Base-by-base conservation (phyloP, 2,888 invertebrate genomes). In the Acrobasis repandana region DNA sequence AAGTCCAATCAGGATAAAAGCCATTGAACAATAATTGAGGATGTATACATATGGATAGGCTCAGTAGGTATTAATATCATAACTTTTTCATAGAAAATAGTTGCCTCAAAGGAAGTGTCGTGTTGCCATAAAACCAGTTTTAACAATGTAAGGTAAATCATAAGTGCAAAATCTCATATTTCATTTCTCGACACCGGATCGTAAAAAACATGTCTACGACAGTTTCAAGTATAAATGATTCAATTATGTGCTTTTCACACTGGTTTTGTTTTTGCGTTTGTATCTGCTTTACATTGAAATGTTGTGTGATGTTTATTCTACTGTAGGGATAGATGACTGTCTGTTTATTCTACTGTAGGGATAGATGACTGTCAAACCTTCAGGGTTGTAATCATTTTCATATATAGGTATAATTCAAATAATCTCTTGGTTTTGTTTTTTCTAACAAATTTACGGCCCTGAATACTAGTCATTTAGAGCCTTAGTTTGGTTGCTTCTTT, bases 41-140 rank as follows among this genome's bases (percentile, higher is more conserved):
- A 79, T 77, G 71, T 67, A 79, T 74, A 69, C 73, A 76, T 76
- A 77, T 75, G 73, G 70, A 79, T 76, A 72, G 38, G 34, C n/a
- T n/a, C 36, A 15, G 56, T n/a, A n/a, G n/a, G n/a, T 56, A 56
- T 63, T 60, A 63, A 61, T 66, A 68, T 68, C 63, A 67, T 66
- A 65, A 64, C 49, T 65, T 67, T 69, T 66, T 63, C 64, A 60
- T 43, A 34, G 58, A 47, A 63, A 67, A 68, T 68, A 46, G 61
- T 57, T 62, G 56, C 56, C 20, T 61, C 48, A 46, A 58, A 64
- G 68, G 66, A 64, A 65, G 58, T 64, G 63, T 60, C 61, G 47
- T 61, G 61, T 63, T 58, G 46, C 60, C 62, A 63, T 65, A 49
- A 49, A 58, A 49, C 48, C 49, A n/a, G 49, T 58, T 48, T 18